Conservation (phyloP, 2,797 vertebrate genomes). For the Aplochiton taeniatus region DNA sequence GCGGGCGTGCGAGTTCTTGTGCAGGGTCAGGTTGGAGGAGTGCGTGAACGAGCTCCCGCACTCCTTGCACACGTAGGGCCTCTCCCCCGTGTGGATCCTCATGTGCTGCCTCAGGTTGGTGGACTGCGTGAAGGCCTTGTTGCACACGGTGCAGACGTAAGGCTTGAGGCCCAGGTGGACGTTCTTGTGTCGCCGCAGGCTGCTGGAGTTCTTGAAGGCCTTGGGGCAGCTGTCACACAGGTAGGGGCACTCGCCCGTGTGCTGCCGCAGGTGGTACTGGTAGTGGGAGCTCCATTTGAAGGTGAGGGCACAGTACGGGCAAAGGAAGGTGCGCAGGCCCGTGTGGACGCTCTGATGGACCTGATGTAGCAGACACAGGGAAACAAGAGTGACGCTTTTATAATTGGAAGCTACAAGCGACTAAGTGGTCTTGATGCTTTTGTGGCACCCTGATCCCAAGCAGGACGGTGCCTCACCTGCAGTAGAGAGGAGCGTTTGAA, state of each 20-base stretch:
- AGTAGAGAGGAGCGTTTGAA: constrained; percentile 84
- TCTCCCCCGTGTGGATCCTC: constrained; percentile 89
- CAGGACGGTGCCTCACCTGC: constrained; percentile 71
- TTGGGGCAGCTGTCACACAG: constrained; percentile 89
- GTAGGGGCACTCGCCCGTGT: constrained; percentile 92
- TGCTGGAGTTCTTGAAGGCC: constrained; percentile 93
- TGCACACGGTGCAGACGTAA: constrained; percentile 84
- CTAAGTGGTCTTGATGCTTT: too few species aligned
- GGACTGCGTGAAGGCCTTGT: constrained; percentile 90
- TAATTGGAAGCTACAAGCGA: too few species aligned
- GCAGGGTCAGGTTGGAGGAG: constrained; percentile 88
- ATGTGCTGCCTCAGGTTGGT: constrained; percentile 92
- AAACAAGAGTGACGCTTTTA: background rate
- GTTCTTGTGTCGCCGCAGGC: constrained; percentile 89
- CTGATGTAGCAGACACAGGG: constrained; percentile 44
- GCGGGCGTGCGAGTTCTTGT: constrained; percentile 76
- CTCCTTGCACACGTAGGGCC: constrained; percentile 86
- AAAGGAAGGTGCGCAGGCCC: constrained; percentile 87
- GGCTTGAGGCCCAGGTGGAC: constrained; percentile 90
- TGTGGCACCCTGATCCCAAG: too few species aligned
- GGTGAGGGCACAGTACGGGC: constrained; percentile 87
- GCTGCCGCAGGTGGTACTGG: constrained; percentile 92
- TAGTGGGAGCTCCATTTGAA: constrained; percentile 96
- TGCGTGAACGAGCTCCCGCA: constrained; percentile 91
- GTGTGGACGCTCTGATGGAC: constrained; percentile 91